phyloP scores from a whole-genome alignment of 2,113 vertebrate genomes.

The Solea senegalensis region DNA sequence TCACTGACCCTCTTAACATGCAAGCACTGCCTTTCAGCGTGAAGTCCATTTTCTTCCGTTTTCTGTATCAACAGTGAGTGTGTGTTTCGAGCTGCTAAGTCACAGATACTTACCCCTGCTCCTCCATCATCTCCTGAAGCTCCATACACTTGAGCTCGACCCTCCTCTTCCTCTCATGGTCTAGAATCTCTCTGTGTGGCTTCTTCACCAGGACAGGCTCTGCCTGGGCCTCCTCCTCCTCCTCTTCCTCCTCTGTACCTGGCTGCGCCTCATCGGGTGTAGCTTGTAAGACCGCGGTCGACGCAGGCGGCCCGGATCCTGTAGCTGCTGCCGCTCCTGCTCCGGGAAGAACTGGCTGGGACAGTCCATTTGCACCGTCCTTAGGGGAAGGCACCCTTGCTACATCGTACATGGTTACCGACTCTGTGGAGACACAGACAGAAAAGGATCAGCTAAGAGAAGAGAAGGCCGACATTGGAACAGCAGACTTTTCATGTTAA shows the following conservation, averaged over 20 bases:
- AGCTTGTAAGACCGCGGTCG: constrained; percentile 75
- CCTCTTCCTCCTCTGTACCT: constrained; percentile 50
- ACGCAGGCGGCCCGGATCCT: constrained; percentile 26
- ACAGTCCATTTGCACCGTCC: constrained; percentile 86
- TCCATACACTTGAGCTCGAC: constrained; percentile 99
- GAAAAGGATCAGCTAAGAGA: constrained; percentile 3
- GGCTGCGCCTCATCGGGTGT: constrained; percentile 81
- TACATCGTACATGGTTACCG: constrained; percentile 86
- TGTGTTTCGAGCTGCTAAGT: too few relatives aligned
- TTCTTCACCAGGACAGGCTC: constrained; percentile 91
- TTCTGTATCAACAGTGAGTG: neutral
- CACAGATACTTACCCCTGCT: constrained; percentile 88
- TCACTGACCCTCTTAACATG: neutral
- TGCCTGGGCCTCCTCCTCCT: constrained; percentile 76
- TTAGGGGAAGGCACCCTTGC: constrained; percentile 87
- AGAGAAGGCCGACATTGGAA: neutral
- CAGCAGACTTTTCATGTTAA: constrained; percentile 12
- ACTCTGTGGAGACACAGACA: constrained; percentile 47
- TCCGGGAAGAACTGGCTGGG: constrained; percentile 61
- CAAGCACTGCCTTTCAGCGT: neutral
- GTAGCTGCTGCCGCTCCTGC: constrained; percentile 45
- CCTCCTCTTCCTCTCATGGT: constrained; percentile 95
- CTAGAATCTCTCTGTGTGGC: constrained; percentile 94
- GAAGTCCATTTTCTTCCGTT: neutral
- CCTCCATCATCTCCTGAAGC: constrained; percentile 99